Conservation (phyloP, 2,797 vertebrate species). For the Hyperoplus lanceolatus region DNA sequence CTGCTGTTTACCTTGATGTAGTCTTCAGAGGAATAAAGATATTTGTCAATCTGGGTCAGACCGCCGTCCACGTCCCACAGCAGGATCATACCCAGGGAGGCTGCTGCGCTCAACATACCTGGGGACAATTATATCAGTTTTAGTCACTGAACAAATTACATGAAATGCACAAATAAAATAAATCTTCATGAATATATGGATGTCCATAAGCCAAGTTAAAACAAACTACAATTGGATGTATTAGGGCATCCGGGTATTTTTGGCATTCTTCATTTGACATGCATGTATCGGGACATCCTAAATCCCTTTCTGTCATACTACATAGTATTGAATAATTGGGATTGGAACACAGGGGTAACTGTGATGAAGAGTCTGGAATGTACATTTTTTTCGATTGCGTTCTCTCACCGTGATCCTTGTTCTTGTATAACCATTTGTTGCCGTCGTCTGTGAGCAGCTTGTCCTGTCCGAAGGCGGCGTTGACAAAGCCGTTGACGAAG, state of each 20-base stretch:
- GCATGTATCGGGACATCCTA: too few relatives aligned
- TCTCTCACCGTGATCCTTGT: slow-evolving; percentile 96
- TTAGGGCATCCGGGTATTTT: too few relatives aligned
- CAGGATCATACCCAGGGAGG: slow-evolving; percentile 96
- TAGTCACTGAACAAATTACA: not conserved
- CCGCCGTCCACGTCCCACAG: slow-evolving; percentile 98
- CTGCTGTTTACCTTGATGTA: slow-evolving; percentile 93
- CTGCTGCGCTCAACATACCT: slow-evolving; percentile 99
- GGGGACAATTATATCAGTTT: slow-evolving; percentile 8
- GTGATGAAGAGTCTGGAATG: too few relatives aligned
- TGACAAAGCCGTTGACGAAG: slow-evolving; percentile 99
- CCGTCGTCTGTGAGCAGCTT: slow-evolving; percentile 98
- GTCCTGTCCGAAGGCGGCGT: slow-evolving; percentile 98
- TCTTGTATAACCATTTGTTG: slow-evolving; percentile 99
- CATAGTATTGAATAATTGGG: too few relatives aligned
- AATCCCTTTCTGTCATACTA: too few relatives aligned
- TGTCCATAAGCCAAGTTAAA: not conserved
- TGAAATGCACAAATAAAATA: not conserved
- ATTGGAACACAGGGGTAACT: too few relatives aligned
- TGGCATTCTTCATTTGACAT: too few relatives aligned
- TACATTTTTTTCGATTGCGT: not conserved
- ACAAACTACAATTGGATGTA: not conserved
- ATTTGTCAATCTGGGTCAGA: slow-evolving; percentile 98
- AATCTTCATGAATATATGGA: not conserved
- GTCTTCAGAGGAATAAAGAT: slow-evolving; percentile 98